phyloP scores from a whole-genome alignment of 2,888 invertebrate genomes.

The Andrena dorsata region DNA sequence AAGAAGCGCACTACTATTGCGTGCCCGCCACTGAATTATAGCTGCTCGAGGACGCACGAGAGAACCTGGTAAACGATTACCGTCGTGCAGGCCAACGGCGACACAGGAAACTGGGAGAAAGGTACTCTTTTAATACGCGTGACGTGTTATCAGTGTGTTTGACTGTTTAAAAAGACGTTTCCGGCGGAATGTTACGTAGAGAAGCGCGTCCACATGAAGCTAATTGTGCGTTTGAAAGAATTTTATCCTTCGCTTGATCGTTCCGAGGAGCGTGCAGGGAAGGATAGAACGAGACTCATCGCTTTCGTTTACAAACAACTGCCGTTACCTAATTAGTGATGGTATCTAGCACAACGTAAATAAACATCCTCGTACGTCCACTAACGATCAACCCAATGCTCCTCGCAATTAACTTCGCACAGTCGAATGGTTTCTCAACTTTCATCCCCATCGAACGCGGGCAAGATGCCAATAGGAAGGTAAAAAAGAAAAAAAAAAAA shows the following conservation, averaged over 20 bases:
- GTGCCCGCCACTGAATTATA: slow-evolving; percentile 58
- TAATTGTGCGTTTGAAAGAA: not conserved
- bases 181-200: not conserved
- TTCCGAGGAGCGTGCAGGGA: not conserved
- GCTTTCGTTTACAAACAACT: not conserved
- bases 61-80: slow-evolving; percentile 49
- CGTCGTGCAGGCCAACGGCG: slow-evolving; percentile 26
- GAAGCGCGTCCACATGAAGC: not conserved
- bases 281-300: not conserved
- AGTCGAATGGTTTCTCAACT: not conserved
- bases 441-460: not conserved
- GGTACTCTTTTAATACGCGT: slow-evolving; percentile 48
- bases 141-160: slow-evolving; percentile 31
- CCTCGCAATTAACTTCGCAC: slow-evolving; percentile 11
- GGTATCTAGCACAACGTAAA: not conserved
- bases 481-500: too few relatives aligned
- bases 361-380: not conserved
- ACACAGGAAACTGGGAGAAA: slow-evolving; percentile 60
- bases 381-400: slow-evolving; percentile 3
- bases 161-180: slow-evolving; percentile 18
- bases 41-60: slow-evolving; percentile 49
- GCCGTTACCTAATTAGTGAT: not conserved
- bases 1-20: slow-evolving; percentile 57
- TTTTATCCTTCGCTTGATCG: not conserved
- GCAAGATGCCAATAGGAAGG: not conserved